Base-by-base conservation (phyloP, 2,888 invertebrate genomes). In the Itoplectis maculator region DNA sequence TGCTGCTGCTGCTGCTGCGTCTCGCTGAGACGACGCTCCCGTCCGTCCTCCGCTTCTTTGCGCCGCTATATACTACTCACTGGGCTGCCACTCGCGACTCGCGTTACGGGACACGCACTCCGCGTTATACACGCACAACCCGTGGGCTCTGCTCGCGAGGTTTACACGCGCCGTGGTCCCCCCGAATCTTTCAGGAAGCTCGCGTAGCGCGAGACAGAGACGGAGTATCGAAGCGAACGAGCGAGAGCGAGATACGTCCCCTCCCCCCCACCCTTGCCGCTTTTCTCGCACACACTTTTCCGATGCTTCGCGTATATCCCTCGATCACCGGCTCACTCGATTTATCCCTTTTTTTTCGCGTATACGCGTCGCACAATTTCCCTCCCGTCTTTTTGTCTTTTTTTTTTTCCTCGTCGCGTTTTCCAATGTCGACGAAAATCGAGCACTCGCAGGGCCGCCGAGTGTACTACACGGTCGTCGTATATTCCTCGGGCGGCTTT, bases 21-120 rank as follows among this genome's bases (percentile, higher is more conserved):
- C 76, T 82, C 82, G 51, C 79, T 69, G 72, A 72, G 61, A 79
- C 82, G 82, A 82, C 79, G 79, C 82, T 82, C 82, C 76, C 66
- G 72, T 68, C 37, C 49, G 47, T 61, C 37, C 18, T 63, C 18
- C 63, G 5, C 63, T 63, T 42, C 18, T 40, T 61, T 18, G 9
- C 40, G 7, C 40, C 5, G 61, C 29, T 29, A 29, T 29, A 29
- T 35, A n/a, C 29, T 59, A 59, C 37, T 42, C 37, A 11, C 37
- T 42, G 13, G 61, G 1, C 11, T 42, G 20, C 63, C 13, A 65
- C 42, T 40, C 65, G 42, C 40, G 59, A n/a, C 37, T 15, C 42
- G 4, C 29, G 9, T 15, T 37, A 20, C 63, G 6, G 40, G n/a
- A 42, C 63, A 20, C 63, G 29, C 29, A 29, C 29, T 29, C 29